Percentiles rank a stretch among this genome's conserved stretches.
These are phyloP conservation scores for Phocoena sinus DNA, from an alignment of 2,113 vertebrate species.

Conservation along the genomic window DNA sequence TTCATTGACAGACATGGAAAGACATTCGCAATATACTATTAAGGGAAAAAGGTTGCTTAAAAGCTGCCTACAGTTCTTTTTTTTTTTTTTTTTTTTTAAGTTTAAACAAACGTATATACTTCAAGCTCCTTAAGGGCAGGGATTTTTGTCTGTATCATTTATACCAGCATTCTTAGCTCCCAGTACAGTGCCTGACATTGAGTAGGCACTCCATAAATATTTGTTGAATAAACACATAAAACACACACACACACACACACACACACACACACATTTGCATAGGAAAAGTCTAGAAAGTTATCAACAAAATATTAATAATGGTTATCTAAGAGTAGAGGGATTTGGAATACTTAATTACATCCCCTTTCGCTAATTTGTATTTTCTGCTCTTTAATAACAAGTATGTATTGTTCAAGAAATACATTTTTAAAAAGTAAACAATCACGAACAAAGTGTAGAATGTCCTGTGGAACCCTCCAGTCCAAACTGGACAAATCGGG, in stretches of 20 bases:
- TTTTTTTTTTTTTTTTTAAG: not conserved
- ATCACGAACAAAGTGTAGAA: not conserved
- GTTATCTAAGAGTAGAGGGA: not conserved
- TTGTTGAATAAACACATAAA: not conserved
- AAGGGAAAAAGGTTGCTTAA: not conserved
- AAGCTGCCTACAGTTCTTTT: not conserved
- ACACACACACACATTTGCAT: not conserved
- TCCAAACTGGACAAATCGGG: not conserved
- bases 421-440: not conserved
- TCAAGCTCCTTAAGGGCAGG: not conserved
- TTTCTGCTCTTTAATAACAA: not conserved
- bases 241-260: not conserved
- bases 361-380: not conserved
- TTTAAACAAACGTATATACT: not conserved
- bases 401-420: not conserved
- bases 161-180: not conserved
- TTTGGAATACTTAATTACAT: not conserved
- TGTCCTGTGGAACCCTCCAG: not conserved
- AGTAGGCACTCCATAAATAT: not conserved
- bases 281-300: not conserved
- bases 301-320: not conserved
- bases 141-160: not conserved
- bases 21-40: not conserved
- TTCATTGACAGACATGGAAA: not conserved
- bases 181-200: not conserved